Base-by-base conservation (phyloP, 2,888 invertebrate species). In the Parnassius orleans region DNA sequence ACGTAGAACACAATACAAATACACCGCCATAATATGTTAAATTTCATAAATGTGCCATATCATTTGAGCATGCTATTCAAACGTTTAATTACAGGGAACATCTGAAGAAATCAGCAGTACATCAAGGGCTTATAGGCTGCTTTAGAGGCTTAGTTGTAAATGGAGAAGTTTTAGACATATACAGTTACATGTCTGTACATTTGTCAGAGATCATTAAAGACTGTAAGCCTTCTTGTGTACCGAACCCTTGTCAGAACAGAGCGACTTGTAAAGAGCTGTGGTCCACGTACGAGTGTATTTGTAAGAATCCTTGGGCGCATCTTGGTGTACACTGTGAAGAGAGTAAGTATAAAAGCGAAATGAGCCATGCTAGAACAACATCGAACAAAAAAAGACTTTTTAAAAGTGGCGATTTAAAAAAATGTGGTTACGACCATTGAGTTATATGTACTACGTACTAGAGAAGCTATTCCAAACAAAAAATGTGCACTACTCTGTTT, bases 211-310 rank as follows among this genome's bases (percentile, higher is more conserved):
- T 98, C 66, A 97, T 97, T 65, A 96, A 96, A 80, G 97, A 98
- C 79, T 98, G 98, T 80, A 97, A 96, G 78, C 98, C 98, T 0
- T 97, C 97, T 0, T 98, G 98, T 84, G 97, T 97, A 68, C 97
- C 98, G 0, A 97, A 97, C 79, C 98, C 98, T 10, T 98, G 98
- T 80, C 95, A 96, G 82, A 98, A 98, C 81, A 97, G 95, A 53
- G 98, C 97, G 0, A 94, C 94, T 68, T 98, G 97, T 80, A 97
- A 97, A 74, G 98, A 98, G 80, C 90, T 96, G 0, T 98, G 98
- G 98, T 97, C 97, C 66, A 95, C 95, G 43, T 98, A 98, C 73
- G 95, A 96, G 76, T 98, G 98, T 81, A 95, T 96, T 69, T 98
- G 98, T 87, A 95, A 95, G 71, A 98, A 98, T 85, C 95, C 95